Conservation (phyloP, 2,113 vertebrate species). For the Miniopterus natalensis region DNA sequence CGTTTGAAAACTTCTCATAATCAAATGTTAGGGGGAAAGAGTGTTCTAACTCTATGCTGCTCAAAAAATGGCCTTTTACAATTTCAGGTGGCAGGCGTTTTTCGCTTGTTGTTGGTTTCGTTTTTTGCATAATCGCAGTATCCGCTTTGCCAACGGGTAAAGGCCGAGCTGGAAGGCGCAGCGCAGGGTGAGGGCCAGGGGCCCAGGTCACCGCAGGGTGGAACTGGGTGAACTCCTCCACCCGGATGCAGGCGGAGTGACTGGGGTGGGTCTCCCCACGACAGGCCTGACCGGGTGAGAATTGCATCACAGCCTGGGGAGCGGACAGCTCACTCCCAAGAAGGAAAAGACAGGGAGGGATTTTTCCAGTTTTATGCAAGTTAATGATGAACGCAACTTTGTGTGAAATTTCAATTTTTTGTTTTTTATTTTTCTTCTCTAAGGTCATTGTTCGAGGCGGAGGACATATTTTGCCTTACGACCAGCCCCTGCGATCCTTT, state of each 20-base stretch:
- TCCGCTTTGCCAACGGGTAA: not conserved
- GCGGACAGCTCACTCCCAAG: not conserved
- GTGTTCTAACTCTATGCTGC: not conserved
- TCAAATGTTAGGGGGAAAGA: not conserved
- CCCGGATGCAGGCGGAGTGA: not conserved
- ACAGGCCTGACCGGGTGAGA: not conserved
- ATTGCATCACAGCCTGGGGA: not conserved
- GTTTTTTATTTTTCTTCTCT: constrained; percentile 36
- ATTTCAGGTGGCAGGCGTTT: not conserved
- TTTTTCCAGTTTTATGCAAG: not conserved
- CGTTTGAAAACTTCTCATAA: not conserved
- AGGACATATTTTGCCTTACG: constrained; percentile 91
- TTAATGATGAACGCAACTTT: not conserved
- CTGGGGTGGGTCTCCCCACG: not conserved
- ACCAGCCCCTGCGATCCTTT: constrained; percentile 91
- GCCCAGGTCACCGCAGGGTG: not conserved
- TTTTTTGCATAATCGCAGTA: not conserved
- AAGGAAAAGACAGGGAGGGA: not conserved
- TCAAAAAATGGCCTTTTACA: not conserved
- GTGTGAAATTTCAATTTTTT: constrained; percentile 17
- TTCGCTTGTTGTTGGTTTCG: not conserved
- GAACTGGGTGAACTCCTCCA: not conserved
- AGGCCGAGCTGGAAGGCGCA: not conserved
- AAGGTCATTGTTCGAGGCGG: constrained; percentile 92
- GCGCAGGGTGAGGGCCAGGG: not conserved